These are phyloP conservation scores for Heliconius eleuchia DNA, from an alignment of 1,140 invertebrate genomes.

Conservation along the genomic window DNA sequence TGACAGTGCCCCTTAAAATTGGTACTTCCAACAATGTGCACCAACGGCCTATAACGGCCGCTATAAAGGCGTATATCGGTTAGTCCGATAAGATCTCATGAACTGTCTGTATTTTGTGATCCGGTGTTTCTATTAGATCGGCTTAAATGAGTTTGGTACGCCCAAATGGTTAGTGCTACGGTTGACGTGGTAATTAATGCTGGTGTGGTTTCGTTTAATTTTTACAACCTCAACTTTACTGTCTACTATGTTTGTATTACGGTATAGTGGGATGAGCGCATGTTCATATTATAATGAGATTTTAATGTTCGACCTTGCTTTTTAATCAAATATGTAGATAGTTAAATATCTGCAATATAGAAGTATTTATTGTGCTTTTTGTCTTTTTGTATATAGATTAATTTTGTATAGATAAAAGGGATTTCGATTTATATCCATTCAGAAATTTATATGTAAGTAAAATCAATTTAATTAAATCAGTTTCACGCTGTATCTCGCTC, in stretches of 20 bases:
- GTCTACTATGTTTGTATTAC: background rate
- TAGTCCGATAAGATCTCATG: slow-evolving; percentile 31
- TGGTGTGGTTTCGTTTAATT: slow-evolving; percentile 23
- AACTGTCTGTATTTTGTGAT: slow-evolving; percentile 36
- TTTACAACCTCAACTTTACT: slow-evolving; percentile 10
- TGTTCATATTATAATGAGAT: background rate
- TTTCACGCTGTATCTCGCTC: too few species aligned
- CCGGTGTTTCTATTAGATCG: slow-evolving; percentile 39
- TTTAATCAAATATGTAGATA: background rate
- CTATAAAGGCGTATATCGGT: slow-evolving; percentile 32
- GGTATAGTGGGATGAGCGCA: background rate
- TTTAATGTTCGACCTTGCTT: background rate
- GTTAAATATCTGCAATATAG: too few species aligned
- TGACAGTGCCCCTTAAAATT: slow-evolving; percentile 36
- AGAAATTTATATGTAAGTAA: too few species aligned
- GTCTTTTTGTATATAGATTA: too few species aligned
- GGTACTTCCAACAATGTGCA: slow-evolving; percentile 33
- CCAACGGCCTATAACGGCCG: slow-evolving; percentile 26
- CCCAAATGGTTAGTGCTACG: slow-evolving; percentile 27
- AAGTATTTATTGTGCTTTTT: too few species aligned
- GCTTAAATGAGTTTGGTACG: slow-evolving; percentile 39
- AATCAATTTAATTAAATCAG: too few species aligned
- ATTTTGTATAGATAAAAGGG: too few species aligned
- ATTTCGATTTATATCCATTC: background rate
- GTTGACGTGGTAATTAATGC: slow-evolving; percentile 27